Conservation (phyloP, 2,888 invertebrate genomes). For the Nasonovia ribisnigri region DNA sequence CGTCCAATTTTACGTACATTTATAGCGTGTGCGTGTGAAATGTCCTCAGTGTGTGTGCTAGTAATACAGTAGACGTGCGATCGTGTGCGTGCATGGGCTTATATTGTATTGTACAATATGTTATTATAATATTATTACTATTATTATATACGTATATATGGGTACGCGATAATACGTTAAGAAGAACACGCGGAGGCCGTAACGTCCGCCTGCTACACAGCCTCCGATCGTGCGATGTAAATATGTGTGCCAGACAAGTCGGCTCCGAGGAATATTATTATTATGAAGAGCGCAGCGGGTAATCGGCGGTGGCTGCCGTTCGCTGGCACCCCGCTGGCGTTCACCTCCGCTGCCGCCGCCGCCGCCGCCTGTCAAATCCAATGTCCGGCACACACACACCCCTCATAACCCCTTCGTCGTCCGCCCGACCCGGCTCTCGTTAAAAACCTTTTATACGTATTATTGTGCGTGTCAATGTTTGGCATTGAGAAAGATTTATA, state of each 20-base stretch:
- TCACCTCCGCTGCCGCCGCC: constrained; percentile 38
- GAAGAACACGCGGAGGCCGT: background rate
- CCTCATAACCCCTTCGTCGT: constrained; percentile 33
- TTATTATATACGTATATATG: too few relatives aligned
- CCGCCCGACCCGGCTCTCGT: background rate
- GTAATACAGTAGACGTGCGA: background rate
- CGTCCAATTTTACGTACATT: background rate
- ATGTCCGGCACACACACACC: constrained; percentile 42
- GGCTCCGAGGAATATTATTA: constrained; percentile 60
- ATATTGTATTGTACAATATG: background rate
- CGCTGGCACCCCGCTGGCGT: constrained; percentile 44
- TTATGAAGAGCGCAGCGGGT: constrained; percentile 63
- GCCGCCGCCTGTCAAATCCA: constrained; percentile 52
- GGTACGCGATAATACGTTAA: background rate
- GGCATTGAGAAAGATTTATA: constrained; percentile 63
- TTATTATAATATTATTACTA: background rate
- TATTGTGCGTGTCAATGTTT: constrained; percentile 58
- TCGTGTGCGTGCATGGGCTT: background rate
- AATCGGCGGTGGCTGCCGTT: constrained; percentile 63
- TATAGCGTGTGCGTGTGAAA: background rate
- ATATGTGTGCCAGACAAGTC: constrained; percentile 60
- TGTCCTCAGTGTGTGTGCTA: background rate
- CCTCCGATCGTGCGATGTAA: background rate
- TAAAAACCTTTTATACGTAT: constrained; percentile 54
- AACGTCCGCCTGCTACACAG: background rate